Evolutionary conservation across 2,797 vertebrate genomes (phyloP).

Genomic region (Florisuga fusca): DNA sequence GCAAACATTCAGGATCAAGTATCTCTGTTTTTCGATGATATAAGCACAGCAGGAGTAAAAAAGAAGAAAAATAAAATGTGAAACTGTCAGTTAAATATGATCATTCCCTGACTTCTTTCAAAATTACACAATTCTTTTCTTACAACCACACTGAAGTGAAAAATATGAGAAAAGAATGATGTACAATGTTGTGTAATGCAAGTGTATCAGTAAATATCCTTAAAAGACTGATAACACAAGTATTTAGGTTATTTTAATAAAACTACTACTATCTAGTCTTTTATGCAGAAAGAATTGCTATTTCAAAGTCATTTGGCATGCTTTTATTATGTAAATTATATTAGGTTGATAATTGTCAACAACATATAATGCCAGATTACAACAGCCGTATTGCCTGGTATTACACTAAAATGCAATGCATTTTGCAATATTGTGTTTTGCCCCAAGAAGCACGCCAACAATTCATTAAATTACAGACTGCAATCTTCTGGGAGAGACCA

Average conservation of each 20-base stretch:
- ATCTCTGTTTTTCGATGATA: background rate
- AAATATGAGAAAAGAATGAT: background rate
- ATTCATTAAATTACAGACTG: constrained; percentile 23
- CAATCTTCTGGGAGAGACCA: background rate
- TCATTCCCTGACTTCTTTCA: background rate
- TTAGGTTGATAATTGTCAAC: background rate
- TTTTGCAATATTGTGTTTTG: background rate
- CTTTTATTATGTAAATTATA: constrained; percentile 46
- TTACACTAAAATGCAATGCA: background rate
- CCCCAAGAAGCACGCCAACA: background rate
- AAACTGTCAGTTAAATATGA: background rate
- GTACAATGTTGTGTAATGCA: background rate
- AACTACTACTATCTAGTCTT: background rate
- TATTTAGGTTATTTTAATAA: background rate
- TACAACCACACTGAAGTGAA: background rate
- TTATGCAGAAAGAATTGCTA: background rate
- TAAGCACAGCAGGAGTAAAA: background rate
- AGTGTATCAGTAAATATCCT: background rate
- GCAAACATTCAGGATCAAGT: background rate
- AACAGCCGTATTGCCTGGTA: background rate
- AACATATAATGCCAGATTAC: background rate
- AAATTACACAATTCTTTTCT: background rate
- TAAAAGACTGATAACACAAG: background rate
- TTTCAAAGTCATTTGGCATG: background rate
- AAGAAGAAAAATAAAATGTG: background rate